Evolutionary conservation across 2,888 invertebrate genomes (phyloP).

Genomic region (Euphydryas editha): DNA sequence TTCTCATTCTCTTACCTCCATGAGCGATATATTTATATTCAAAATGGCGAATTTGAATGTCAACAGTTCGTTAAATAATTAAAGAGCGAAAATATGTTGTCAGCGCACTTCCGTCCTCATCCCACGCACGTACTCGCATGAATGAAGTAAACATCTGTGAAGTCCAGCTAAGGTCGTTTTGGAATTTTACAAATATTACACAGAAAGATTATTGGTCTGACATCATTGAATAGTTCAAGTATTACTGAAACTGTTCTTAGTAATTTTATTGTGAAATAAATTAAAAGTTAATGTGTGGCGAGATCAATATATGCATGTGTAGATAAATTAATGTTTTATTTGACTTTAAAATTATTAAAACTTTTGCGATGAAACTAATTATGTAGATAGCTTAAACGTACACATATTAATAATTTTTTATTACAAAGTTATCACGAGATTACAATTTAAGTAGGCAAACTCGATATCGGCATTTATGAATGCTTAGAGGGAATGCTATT

Average conservation of each 20-base stretch:
- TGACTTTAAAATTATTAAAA: too few species aligned
- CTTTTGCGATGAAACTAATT: too few species aligned
- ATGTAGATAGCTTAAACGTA: too few species aligned
- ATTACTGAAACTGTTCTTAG: neutral
- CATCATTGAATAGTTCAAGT: neutral
- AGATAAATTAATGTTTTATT: too few species aligned
- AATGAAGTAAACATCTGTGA: conserved; percentile 6
- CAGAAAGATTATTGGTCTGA: neutral
- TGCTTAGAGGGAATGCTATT: too few species aligned
- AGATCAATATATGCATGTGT: too few species aligned
- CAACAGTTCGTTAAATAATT: conserved; percentile 30
- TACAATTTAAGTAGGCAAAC: too few species aligned
- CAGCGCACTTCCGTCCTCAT: conserved; percentile 20
- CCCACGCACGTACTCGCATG: conserved; percentile 15
- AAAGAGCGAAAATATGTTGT: conserved; percentile 25
- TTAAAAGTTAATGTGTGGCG: too few species aligned
- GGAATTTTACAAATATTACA: conserved; percentile 7
- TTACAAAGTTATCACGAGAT: too few species aligned
- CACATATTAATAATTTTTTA: too few species aligned
- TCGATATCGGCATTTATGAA: too few species aligned
- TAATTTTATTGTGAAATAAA: neutral
- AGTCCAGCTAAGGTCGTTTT: conserved; percentile 7
- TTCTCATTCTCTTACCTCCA: neutral
- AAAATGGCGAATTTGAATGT: conserved; percentile 26
- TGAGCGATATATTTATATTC: conserved; percentile 1